Base-by-base conservation (phyloP, 1,140 invertebrate genomes). In the Drusus annulatus region DNA sequence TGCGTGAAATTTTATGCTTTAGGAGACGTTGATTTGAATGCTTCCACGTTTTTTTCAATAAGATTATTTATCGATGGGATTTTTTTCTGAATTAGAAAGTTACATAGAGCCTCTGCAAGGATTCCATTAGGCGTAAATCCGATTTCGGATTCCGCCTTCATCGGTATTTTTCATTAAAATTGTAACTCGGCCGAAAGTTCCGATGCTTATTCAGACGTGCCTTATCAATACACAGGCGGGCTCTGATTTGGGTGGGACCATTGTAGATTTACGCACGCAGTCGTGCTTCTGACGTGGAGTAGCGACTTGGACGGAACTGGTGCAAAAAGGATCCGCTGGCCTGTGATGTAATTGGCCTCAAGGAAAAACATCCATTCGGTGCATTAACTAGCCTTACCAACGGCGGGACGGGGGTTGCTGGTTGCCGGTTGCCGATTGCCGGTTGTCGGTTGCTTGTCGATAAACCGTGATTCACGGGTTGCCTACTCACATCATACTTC, bases 201-300 rank as follows among this genome's bases (percentile, higher is more conserved):
- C 52, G 63, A 68, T 76, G 45, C 68, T 58, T 76, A 60, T 80
- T 80, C 79, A 77, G 79, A 80, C 77, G 62, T 68, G 51, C 76
- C 76, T 77, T 77, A 77, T 77, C 76, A 77, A 77, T 77, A 65
- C 36, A 45, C 8, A 45, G 36, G 7, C 62, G 21, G 21, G 62
- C 16, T 74, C 19, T n/a, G 71, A 74, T 74, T 54, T 21, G 25
- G 71, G 50, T 31, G 54, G 52, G 31, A 17, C 69, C 60, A 81
- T 79, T 79, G 80, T 81, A 52, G 36, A 78, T 58, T 81, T 73
- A 78, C 76, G 80, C 80, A 82, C 80, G 80, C 80, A 68, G 63
- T 81, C 80, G 80, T 81, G 80, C 79, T 81, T 81, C 69, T 81
- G 80, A 81, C 76, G 52, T 81, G 62, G 63, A 50, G 58, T 51